Evolutionary conservation across 2,797 vertebrate species (phyloP), one percentile per base, ranked within the genome.

Genomic region (Cryptoprocta ferox): DNA sequence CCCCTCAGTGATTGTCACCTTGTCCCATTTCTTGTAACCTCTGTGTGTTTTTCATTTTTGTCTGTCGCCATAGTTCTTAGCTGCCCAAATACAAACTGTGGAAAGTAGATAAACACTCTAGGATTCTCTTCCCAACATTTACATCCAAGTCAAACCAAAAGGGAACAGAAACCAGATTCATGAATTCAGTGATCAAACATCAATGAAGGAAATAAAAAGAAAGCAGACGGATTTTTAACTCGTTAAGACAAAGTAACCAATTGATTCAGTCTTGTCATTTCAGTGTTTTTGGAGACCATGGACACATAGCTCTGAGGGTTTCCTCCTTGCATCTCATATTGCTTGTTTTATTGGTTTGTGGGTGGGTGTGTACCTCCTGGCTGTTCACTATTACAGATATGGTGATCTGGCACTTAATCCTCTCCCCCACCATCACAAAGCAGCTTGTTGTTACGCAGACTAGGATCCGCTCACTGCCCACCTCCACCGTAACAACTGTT

Each of bases 151-250:
- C 71, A 89, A 85, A 95, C 39, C 37, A 48, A 84, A 92, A 89
- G 80, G 32, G 15, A 83, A 71, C 56, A 81, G 92, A 91, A 28
- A 89, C 37, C 50, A 61, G 75, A 94, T 88, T 88, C 80, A 68
- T 88, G 90, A 88, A 88, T 79, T 94, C 76, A 35, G 6, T 71
- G 68, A 83, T 65, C 66, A 73, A 66, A 90, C 39, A 84, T 91
- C 80, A 81, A 53, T 91, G 86, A 93, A 68, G 70, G 75, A 92
- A 95, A 91, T 48, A 18, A n/a, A 80, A 92, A 84, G 39, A 65
- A 93, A 88, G 16, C 39, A 68, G 71, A 59, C 30, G 0, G 12
- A 12, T 89, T 73, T 94, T 94, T 92, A 92, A 91, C 30, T 71
- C 45, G 61, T 68, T 21, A 78, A 75, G 53, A 45, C 21, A 68